A percentile compares a stretch with the other conserved stretches of the same genome.
phyloP scores from a whole-genome alignment of 1,140 invertebrate genomes.

The Anastatus disparis region DNA sequence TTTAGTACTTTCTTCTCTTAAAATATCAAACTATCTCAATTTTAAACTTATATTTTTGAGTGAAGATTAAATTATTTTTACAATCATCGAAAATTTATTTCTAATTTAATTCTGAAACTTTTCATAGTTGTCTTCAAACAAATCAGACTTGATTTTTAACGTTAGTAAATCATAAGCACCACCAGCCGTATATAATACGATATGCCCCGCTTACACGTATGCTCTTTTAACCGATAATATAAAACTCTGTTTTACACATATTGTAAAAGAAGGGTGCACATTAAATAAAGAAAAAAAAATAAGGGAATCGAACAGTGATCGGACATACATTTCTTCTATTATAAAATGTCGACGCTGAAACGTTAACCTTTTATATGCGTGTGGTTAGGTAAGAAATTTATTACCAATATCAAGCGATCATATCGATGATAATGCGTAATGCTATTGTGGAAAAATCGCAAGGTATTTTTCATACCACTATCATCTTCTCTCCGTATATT shows the following conservation, averaged over 20 bases:
- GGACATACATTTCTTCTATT: not conserved
- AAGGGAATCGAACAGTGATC: constrained; percentile 30
- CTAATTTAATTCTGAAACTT: too few species aligned
- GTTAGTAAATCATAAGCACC: constrained; percentile 30
- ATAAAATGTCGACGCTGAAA: not conserved
- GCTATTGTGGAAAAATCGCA: constrained; percentile 40
- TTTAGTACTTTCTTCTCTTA: too few species aligned
- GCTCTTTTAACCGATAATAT: not conserved
- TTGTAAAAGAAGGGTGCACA: too few species aligned
- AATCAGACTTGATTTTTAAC: constrained; percentile 33
- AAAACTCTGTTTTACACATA: not conserved
- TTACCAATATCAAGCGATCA: constrained; percentile 35
- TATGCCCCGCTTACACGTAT: not conserved
- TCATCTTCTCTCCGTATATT: not conserved
- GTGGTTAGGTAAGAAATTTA: constrained; percentile 39
- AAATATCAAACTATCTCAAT: too few species aligned
- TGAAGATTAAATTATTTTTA: too few species aligned
- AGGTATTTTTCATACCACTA: constrained; percentile 29
- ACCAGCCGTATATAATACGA: not conserved
- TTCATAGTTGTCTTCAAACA: constrained; percentile 17
- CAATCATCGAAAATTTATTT: too few species aligned
- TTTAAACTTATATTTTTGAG: too few species aligned
- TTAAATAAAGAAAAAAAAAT: too few species aligned
- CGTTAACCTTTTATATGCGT: constrained; percentile 7
- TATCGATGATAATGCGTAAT: not conserved